Evolutionary conservation across 2,888 invertebrate genomes (phyloP).

Genomic region (Drosophila eohydei): DNA sequence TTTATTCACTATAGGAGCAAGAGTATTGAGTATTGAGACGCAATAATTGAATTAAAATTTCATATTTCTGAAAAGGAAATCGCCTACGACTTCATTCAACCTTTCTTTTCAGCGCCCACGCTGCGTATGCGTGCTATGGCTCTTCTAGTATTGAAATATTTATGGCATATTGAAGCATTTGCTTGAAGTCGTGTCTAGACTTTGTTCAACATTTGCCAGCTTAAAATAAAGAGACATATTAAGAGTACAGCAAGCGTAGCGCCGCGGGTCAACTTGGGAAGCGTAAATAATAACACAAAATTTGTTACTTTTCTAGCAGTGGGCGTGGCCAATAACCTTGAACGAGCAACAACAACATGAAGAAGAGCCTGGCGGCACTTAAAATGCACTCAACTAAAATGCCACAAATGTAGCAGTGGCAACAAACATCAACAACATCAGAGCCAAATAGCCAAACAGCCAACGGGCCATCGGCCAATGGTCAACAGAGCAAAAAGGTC

Average conservation of each 20-base stretch:
- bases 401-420: slow-evolving; percentile 57
- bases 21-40: neutral
- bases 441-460: slow-evolving; percentile 30
- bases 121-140: slow-evolving; percentile 37
- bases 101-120: slow-evolving; percentile 14
- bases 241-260: slow-evolving; percentile 26
- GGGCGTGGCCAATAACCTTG: slow-evolving; percentile 51
- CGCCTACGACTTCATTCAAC: neutral
- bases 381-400: slow-evolving; percentile 70
- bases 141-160: slow-evolving; percentile 37
- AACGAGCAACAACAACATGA: slow-evolving; percentile 2
- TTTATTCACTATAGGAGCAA: neutral
- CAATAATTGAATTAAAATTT: slow-evolving; percentile 5
- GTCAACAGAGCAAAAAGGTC: slow-evolving; percentile 55
- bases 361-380: slow-evolving; percentile 47
- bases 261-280: slow-evolving; percentile 35
- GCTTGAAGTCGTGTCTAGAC: slow-evolving; percentile 45
- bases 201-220: slow-evolving; percentile 28
- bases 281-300: slow-evolving; percentile 55
- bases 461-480: slow-evolving; percentile 36
- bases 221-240: slow-evolving; percentile 6
- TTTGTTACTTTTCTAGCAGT: slow-evolving; percentile 24
- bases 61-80: neutral
- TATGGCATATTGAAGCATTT: slow-evolving; percentile 34
- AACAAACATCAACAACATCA: slow-evolving; percentile 49